phyloP scores from a whole-genome alignment of 2,797 vertebrate genomes.

The Siniperca scherzeri region DNA sequence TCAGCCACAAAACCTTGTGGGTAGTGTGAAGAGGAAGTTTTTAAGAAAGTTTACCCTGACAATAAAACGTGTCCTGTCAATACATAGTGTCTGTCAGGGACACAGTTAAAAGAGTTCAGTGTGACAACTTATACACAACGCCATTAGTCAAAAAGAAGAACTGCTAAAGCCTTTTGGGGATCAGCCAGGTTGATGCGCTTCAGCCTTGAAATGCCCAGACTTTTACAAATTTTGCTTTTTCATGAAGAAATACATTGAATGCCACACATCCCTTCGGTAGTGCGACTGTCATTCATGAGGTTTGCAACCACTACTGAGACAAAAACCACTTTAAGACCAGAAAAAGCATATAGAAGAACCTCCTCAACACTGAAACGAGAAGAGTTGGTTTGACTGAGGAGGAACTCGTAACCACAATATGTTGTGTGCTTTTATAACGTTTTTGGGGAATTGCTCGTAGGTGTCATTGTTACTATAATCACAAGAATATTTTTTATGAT shows the following conservation, averaged over 20 bases:
- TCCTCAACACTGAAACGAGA: background rate
- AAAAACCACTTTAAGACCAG: constrained; percentile 2
- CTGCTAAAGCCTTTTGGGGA: background rate
- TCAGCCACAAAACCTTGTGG: background rate
- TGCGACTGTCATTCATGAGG: background rate
- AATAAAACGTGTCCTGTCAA: background rate
- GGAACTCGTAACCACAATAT: background rate
- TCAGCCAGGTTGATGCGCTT: background rate
- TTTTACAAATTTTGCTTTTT: background rate
- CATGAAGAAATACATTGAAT: background rate
- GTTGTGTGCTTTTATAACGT: too few species aligned
- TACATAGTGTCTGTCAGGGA: background rate
- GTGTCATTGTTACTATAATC: background rate
- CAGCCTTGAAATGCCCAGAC: background rate
- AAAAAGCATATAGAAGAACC: background rate
- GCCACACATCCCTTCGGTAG: background rate
- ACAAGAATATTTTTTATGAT: background rate
- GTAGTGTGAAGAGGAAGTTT: background rate
- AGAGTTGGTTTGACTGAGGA: constrained; percentile 1
- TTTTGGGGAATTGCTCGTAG: background rate
- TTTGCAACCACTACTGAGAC: background rate
- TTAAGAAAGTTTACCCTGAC: background rate
- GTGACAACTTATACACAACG: background rate
- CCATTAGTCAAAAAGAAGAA: background rate
- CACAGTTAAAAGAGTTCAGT: background rate